Percentiles rank a stretch among this genome's conserved stretches.
Conservation (phyloP, 2,113 vertebrate genomes). For the Dinomys branickii region DNA sequence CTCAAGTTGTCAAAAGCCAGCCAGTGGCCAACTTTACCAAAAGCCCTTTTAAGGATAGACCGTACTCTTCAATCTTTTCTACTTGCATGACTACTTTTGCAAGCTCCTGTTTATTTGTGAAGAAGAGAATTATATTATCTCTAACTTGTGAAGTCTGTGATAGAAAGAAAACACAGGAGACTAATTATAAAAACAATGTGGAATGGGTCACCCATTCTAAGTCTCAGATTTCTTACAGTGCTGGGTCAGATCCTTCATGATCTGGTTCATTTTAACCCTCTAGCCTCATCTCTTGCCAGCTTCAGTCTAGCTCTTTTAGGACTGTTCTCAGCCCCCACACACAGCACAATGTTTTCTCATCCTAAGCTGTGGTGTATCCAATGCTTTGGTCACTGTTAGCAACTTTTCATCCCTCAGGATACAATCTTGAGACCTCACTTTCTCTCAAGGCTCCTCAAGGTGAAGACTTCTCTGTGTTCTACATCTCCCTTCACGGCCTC, state of each 20-base stretch:
- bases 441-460: not conserved
- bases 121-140: not conserved
- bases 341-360: not conserved
- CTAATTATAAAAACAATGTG: not conserved
- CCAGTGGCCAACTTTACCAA: not conserved
- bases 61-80: not conserved
- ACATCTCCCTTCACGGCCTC: not conserved
- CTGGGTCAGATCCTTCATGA: not conserved
- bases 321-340: not conserved
- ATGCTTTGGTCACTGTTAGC: not conserved
- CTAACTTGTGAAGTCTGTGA: not conserved
- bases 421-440: not conserved
- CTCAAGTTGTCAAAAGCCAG: conserved; percentile 7
- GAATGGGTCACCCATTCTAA: not conserved
- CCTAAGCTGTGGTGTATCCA: no score
- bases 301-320: not conserved
- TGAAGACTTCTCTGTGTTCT: not conserved
- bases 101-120: conserved; percentile 1
- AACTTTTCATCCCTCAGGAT: not conserved
- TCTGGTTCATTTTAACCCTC: not conserved
- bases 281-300: not conserved
- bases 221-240: not conserved
- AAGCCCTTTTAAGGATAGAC: not conserved
- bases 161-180: not conserved
- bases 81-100: not conserved